phyloP scores from a whole-genome alignment of 2,888 invertebrate species.

The Metellina segmentata region DNA sequence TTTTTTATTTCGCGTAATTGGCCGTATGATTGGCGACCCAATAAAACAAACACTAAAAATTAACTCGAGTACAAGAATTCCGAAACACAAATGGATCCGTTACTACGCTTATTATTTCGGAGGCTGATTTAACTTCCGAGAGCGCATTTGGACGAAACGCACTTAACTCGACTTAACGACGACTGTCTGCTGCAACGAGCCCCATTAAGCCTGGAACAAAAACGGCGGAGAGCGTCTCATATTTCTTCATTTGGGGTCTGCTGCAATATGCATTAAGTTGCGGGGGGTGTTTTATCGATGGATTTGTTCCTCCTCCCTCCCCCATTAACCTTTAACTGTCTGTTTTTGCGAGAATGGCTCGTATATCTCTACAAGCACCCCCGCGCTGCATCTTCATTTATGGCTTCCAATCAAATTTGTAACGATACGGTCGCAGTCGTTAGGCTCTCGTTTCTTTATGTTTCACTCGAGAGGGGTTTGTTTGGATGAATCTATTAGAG shows the following conservation, averaged over 20 bases:
- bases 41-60: background rate
- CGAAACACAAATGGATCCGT: background rate
- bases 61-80: background rate
- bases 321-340: conserved; percentile 16
- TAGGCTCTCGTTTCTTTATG: background rate
- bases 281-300: conserved; percentile 28
- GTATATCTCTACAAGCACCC: conserved; percentile 9
- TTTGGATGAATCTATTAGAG: conserved; percentile 39
- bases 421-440: background rate
- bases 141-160: background rate
- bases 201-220: background rate
- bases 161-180: background rate
- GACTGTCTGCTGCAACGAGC: background rate
- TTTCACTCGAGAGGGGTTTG: background rate
- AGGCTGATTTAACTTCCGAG: too few species aligned
- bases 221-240: background rate
- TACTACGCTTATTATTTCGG: background rate
- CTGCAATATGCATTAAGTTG: background rate
- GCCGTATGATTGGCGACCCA: too few species aligned
- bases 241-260: conserved; percentile 31
- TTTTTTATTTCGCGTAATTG: too few species aligned
- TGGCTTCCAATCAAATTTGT: conserved; percentile 44
- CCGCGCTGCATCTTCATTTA: conserved; percentile 16
- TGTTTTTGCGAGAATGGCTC: conserved; percentile 11
- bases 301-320: conserved; percentile 1